These are phyloP conservation scores for Odontocerum albicorne DNA, from an alignment of 2,888 invertebrate species.

Conservation along the genomic window DNA sequence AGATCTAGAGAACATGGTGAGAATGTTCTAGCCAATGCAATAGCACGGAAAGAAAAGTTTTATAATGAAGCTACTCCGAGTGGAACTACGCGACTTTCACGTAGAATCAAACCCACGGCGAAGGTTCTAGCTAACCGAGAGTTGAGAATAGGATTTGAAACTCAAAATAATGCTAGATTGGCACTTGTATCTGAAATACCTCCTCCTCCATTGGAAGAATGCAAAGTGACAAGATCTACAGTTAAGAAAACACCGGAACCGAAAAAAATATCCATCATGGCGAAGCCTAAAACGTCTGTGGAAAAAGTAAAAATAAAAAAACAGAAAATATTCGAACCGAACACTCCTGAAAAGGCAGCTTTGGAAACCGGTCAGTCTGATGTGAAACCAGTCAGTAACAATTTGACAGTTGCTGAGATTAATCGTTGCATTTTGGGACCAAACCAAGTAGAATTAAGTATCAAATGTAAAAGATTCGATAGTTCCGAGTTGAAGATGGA, in stretches of 20 bases:
- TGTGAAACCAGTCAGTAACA: neutral
- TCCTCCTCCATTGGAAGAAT: conserved; percentile 14
- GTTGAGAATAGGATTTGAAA: conserved; percentile 58
- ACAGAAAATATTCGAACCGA: conserved; percentile 9
- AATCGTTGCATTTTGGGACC: conserved; percentile 24
- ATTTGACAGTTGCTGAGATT: conserved; percentile 24
- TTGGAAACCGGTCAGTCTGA: conserved; percentile 40
- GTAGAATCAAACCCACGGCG: conserved; percentile 67
- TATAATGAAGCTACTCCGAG: conserved; percentile 53
- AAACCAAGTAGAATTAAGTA: neutral
- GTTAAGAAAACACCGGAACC: conserved; percentile 42
- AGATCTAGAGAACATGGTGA: conserved; percentile 63
- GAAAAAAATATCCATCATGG: conserved; percentile 17
- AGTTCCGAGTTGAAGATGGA: neutral
- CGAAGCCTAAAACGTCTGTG: conserved; percentile 14
- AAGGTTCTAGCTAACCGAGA: conserved; percentile 69
- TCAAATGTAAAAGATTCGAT: neutral
- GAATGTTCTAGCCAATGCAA: conserved; percentile 69
- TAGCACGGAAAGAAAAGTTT: conserved; percentile 72
- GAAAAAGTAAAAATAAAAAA: conserved; percentile 22
- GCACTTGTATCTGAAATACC: conserved; percentile 45
- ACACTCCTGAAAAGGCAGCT: conserved; percentile 35
- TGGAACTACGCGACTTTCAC: conserved; percentile 40
- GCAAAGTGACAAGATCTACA: conserved; percentile 26
- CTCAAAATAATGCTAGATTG: conserved; percentile 58